phyloP scores from a whole-genome alignment of 2,888 invertebrate species.

The Limnephilus marmoratus region DNA sequence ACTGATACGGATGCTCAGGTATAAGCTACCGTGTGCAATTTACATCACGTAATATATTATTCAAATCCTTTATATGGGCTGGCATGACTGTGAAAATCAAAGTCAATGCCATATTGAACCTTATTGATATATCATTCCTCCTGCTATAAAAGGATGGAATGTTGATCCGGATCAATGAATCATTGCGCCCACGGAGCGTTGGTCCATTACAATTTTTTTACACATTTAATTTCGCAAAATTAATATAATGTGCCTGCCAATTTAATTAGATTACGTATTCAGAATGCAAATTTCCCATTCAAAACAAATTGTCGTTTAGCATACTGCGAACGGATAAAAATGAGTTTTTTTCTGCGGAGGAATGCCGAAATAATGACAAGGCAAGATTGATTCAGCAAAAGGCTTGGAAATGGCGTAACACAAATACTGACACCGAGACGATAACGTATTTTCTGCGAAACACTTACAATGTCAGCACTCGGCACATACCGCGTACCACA shows the following conservation, averaged over 20 bases:
- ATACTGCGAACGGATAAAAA: slow-evolving; percentile 39
- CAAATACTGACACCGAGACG: neutral
- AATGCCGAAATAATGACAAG: slow-evolving; percentile 38
- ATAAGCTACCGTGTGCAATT: neutral
- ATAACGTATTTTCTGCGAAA: neutral
- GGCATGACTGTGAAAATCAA: neutral
- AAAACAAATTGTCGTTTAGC: slow-evolving; percentile 48
- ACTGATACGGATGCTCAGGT: neutral
- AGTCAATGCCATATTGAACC: neutral
- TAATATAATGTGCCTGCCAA: slow-evolving; percentile 9
- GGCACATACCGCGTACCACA: neutral
- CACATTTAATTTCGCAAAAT: slow-evolving; percentile 17
- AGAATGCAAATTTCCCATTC: slow-evolving; percentile 44
- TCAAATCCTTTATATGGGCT: neutral
- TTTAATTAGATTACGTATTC: slow-evolving; percentile 46
- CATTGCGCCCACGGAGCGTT: neutral
- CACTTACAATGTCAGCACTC: neutral
- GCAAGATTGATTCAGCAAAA: slow-evolving; percentile 33
- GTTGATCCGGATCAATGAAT: slow-evolving; percentile 32
- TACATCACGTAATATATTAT: slow-evolving; percentile 17
- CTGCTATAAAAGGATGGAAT: neutral
- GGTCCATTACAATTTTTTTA: neutral
- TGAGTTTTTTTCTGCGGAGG: slow-evolving; percentile 37
- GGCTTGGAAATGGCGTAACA: slow-evolving; percentile 14
- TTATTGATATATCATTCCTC: neutral